Base-by-base conservation (phyloP, 1,140 invertebrate species). In the Cotesia vestalis region DNA sequence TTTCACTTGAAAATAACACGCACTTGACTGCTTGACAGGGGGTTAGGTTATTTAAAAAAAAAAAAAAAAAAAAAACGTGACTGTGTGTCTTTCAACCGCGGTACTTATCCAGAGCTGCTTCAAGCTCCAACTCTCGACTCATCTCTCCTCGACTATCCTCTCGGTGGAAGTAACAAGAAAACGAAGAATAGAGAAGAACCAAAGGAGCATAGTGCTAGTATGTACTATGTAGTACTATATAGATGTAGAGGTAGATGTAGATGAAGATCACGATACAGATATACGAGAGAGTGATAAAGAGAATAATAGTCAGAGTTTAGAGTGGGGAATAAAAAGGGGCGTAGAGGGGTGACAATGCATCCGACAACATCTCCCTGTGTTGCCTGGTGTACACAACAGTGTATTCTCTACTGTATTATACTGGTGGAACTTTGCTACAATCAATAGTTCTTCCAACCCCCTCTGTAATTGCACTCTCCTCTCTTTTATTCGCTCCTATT, bases 281-380 rank as follows among this genome's bases (percentile, higher is more conserved):
- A 62, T 71, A 51, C 11, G 38, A 63, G 4, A 63, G 11, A 55
- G 60, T 61, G 40, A 59, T 63, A 46, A 46, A 46, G 40, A 46
- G 8, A 46, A 46, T 46, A 11, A 46, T 55, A 55, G 12, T 14
- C 11, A 64, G 12, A 59, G 35, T 6, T 34, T 9, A 14, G 36
- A 4, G 8, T 59, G 52, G 4, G 69, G 61, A 63, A 63, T 27
- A 55, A 36, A 36, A 53, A 38, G 60, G 46, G 35, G 51, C 52
- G 35, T 9, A 52, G 70, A 72, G 70, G 70, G 70, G 70, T 40
- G 70, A 66, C 70, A 72, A 72, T 72, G 70, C 70, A 72, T 72
- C 63, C 36, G 36, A 72, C 62, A 59, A 66, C 20, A 63, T 63
- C 53, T 38, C 62, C 61, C 59, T n/a, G 55, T 36, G 5, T 20